phyloP scores from a whole-genome alignment of 2,113 vertebrate species.

The Pseudorasbora parva region DNA sequence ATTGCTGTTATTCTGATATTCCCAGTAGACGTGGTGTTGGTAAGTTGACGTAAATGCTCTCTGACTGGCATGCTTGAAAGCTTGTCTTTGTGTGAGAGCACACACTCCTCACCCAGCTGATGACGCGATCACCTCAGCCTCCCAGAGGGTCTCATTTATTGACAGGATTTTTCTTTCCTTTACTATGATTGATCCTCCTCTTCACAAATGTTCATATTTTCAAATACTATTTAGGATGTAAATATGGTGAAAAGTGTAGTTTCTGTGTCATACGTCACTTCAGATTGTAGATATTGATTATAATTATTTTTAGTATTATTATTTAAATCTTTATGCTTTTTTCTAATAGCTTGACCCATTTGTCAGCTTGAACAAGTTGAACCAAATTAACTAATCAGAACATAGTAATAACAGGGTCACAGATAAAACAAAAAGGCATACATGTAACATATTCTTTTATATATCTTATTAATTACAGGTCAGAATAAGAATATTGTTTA shows the following conservation, averaged over 20 bases:
- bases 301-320: no score
- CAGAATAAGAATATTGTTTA: no score
- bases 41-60: slow-evolving; percentile 64
- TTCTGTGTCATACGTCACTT: no score
- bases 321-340: no score
- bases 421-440: no score
- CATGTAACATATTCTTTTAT: no score
- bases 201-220: neutral
- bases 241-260: neutral
- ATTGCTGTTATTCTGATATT: slow-evolving; percentile 63
- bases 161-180: slow-evolving; percentile 7
- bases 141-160: slow-evolving; percentile 69
- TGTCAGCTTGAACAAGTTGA: no score
- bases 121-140: slow-evolving; percentile 63
- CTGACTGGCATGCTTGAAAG: slow-evolving; percentile 66
- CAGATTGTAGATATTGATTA: no score
- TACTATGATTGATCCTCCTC: slow-evolving; percentile 10
- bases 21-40: slow-evolving; percentile 64
- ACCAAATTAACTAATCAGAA: no score
- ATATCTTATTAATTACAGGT: no score
- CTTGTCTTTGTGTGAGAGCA: slow-evolving; percentile 38
- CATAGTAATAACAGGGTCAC: no score
- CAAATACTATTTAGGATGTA: neutral
- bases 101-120: slow-evolving; percentile 45
- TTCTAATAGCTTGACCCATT: no score